Evolutionary conservation across 2,888 invertebrate genomes (phyloP), one percentile per base, ranked within the genome.

Genomic region (Spilarctia lutea): DNA sequence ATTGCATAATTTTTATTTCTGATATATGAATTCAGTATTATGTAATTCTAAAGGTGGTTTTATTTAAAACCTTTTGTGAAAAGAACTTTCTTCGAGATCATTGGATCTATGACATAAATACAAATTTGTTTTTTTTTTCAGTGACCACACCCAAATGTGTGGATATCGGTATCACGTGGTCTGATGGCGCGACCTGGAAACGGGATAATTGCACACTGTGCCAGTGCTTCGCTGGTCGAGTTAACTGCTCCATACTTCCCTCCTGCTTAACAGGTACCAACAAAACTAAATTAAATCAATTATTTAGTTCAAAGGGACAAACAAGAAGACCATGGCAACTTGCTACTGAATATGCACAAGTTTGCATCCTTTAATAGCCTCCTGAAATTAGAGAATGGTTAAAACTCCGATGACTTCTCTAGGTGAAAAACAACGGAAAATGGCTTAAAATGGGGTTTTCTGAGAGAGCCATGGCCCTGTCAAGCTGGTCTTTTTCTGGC

Each of bases 131-230:
- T 24, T 72, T 24, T 39, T 33, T 69, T 70, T 30, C 69, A 70
- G 39, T 45, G 13, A 45, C 77, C 80, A 75, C 80, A 27, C 86
- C 89, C 39, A 87, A 95, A 11, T 97, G 97, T 84, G 89, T 94
- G 74, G 96, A 97, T 86, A 96, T 97, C 71, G 97, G 97, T 0
- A 95, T 96, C 78, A 93, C 93, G 78, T 97, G 97, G 92, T 92
- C 95, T 0, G 97, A 98, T 79, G 97, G 97, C 2, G 97, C 98
- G 82, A 96, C 96, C 72, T 97, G 97, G 82, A 97, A 96, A 72
- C 87, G 91, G 0, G 91, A 97, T 87, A 96, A 96, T 81, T 98
- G 98, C 87, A 97, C 97, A 0, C 94, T 96, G 39, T 98, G 98
- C 88, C 96, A 96, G 67, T 98, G 98, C 88, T 92, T 93, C 71